Percentiles rank a stretch among this genome's conserved stretches.
These are phyloP conservation scores for Mugil cephalus DNA, from an alignment of 2,113 vertebrate species.

Conservation along the genomic window DNA sequence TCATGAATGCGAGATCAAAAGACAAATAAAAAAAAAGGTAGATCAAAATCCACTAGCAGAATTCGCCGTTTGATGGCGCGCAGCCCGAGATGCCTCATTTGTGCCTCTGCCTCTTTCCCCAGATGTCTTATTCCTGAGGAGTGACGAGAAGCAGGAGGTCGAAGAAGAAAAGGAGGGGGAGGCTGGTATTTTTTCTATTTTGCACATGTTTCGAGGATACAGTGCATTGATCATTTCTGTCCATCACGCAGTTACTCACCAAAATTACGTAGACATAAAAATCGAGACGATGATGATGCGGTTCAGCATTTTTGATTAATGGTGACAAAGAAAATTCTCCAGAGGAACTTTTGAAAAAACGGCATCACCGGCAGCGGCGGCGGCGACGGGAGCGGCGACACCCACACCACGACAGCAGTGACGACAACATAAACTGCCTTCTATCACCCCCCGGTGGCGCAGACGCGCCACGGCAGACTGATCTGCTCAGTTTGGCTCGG, in stretches of 20 bases:
- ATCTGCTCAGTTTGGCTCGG: conserved; percentile 48
- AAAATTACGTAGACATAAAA: conserved; percentile 74
- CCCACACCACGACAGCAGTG: conserved; percentile 1
- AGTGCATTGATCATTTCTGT: conserved; percentile 85
- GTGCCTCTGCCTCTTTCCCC: conserved; percentile 29
- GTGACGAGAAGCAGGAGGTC: conserved; percentile 34
- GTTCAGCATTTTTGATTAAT: conserved; percentile 61
- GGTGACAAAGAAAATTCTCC: conserved; percentile 64
- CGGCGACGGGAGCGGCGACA: conserved; percentile 1
- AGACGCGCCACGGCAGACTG: conserved; percentile 57
- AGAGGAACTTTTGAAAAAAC: conserved; percentile 63
- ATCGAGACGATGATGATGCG: conserved; percentile 65
- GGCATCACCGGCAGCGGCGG: conserved; percentile 20
- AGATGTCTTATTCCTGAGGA: conserved; percentile 81
- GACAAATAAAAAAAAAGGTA: not conserved
- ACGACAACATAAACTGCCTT: conserved; percentile 43
- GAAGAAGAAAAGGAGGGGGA: conserved; percentile 45
- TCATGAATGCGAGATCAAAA: too few species aligned
- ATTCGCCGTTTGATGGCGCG: not conserved
- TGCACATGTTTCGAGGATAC: conserved; percentile 86
- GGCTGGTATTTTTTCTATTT: conserved; percentile 85
- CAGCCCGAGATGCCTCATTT: conserved; percentile 5
- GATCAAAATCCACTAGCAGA: not conserved
- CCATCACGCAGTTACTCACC: conserved; percentile 77
- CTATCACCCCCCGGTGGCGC: conserved; percentile 56